phyloP scores from a whole-genome alignment of 1,140 invertebrate genomes.

The Brachionus angularis region DNA sequence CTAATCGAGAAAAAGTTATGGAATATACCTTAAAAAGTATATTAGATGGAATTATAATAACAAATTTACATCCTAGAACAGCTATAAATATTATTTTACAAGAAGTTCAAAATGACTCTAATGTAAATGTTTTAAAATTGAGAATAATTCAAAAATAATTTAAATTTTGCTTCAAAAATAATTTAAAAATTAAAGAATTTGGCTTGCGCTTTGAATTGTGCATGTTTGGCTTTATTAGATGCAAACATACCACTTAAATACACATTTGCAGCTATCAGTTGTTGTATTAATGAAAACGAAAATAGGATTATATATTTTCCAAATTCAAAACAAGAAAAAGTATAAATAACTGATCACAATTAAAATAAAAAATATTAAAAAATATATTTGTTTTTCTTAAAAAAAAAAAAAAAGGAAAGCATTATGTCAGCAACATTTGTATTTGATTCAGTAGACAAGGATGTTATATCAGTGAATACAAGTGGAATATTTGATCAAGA shows the following conservation, averaged over 20 bases:
- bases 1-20: slow-evolving; percentile 67
- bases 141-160: slow-evolving; percentile 7
- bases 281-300: not conserved
- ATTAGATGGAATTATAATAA: slow-evolving; percentile 69
- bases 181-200: slow-evolving; percentile 63
- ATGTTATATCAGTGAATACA: slow-evolving; percentile 9
- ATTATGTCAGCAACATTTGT: slow-evolving; percentile 21
- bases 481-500: slow-evolving; percentile 25
- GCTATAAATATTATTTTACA: slow-evolving; percentile 73
- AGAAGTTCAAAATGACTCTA: slow-evolving; percentile 77
- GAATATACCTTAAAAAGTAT: slow-evolving; percentile 72
- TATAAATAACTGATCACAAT: not conserved
- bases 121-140: slow-evolving; percentile 61
- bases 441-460: slow-evolving; percentile 36
- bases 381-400: not conserved
- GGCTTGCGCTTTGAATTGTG: slow-evolving; percentile 74
- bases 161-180: not conserved
- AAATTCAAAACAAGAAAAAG: slow-evolving; percentile 16
- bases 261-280: slow-evolving; percentile 68
- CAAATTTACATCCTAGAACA: slow-evolving; percentile 70
- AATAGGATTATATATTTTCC: slow-evolving; percentile 17
- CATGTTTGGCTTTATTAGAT: slow-evolving; percentile 73
- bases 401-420: not conserved
- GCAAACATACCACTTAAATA: slow-evolving; percentile 73
- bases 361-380: not conserved